These are phyloP conservation scores for Crenichthys baileyi DNA, from an alignment of 2,797 vertebrate species.

Conservation along the genomic window DNA sequence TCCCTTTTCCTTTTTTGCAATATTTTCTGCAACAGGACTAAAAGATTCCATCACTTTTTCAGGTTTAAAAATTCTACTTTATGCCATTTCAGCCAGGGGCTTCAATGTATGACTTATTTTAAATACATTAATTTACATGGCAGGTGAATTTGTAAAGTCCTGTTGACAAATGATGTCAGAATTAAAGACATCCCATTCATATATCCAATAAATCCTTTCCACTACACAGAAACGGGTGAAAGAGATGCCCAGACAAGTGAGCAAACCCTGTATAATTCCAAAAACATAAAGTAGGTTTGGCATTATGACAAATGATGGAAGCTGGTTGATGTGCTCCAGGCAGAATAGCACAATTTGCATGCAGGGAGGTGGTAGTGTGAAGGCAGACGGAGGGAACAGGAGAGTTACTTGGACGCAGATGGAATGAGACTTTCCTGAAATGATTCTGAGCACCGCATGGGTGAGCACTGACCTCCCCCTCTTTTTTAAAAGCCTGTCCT, in stretches of 20 bases:
- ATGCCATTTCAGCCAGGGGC: no score
- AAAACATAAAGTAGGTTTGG: constrained; percentile 13
- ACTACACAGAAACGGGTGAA: neutral
- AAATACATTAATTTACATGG: neutral
- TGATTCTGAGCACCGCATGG: constrained; percentile 37
- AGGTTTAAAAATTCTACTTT: no score
- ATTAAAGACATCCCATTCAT: neutral
- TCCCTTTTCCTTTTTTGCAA: no score
- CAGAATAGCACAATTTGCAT: constrained; percentile 32
- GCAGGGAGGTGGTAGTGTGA: constrained; percentile 24
- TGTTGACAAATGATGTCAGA: neutral
- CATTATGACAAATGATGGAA: constrained; percentile 41
- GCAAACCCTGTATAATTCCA: constrained; percentile 19
- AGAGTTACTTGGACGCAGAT: constrained; percentile 44
- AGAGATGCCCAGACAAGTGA: neutral
- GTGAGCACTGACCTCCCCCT: constrained; percentile 13
- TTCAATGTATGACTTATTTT: no score
- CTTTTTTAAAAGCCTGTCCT: constrained; percentile 18
- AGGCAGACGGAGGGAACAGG: constrained; percentile 13
- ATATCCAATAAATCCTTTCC: neutral
- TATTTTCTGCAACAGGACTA: no score
- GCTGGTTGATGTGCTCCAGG: constrained; percentile 45
- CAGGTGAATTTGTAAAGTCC: neutral
- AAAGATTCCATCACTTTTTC: no score
- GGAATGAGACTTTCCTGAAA: constrained; percentile 56